Base-by-base conservation (phyloP, 2,888 invertebrate genomes). In the Scaptomyza cyrtandrae region DNA sequence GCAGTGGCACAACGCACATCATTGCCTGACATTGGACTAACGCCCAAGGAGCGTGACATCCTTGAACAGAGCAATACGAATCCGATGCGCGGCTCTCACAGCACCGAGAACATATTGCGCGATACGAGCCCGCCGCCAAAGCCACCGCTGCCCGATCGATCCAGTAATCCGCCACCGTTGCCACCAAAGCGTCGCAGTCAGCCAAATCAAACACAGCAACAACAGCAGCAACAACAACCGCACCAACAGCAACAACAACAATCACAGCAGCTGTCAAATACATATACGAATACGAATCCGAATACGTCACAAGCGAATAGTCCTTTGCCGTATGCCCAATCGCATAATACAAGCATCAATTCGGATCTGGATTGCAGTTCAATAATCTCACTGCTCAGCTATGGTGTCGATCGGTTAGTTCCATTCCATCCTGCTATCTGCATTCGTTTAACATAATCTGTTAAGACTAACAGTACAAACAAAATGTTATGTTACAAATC, bases 131-230 rank as follows among this genome's bases (percentile, higher is more conserved):
- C 96, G 66, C 97, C 97, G 64, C 97, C 97, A 11, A 98, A 98
- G 93, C 98, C 98, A 52, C 97, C 98, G 56, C 93, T 98, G 83
- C 97, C 98, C 61, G 95, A 95, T 85, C 94, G 95, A 95, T 84
- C 89, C 54, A 88, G 83, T 67, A 95, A 95, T 90, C 96, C 96
- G 76, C 96, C 96, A 60, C 96, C 96, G 37, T 91, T 96, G 87
- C 96, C 96, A 73, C 96, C 96, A 62, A 96, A 96, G 93, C 95
- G 95, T 92, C 93, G 90, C 86, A 91, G 88, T 79, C 92, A 92
- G 71, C 92, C 93, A 1, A 33, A 33, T 3, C 33, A 33, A 10
- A 6, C 6, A 6, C 33, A 33, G 33, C 33, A 33, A 10, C 10
- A 10, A 10, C 33, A 33, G 3, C 33, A 33, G 10, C 73, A 84